phyloP scores from a whole-genome alignment of 1,140 invertebrate species.

The Calliopsis andreniformis region DNA sequence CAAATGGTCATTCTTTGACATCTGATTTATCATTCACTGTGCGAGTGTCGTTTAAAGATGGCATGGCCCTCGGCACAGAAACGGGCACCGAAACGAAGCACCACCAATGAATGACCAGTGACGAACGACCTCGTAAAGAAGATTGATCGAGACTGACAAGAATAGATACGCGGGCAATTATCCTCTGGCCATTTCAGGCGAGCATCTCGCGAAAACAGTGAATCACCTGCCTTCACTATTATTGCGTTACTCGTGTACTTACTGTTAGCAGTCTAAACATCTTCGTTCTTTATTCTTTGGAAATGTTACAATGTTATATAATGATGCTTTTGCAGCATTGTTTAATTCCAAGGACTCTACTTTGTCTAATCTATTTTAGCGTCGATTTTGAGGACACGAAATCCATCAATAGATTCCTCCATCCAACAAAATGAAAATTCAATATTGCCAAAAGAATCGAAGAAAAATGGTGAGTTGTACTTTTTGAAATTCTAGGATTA shows the following conservation, averaged over 20 bases:
- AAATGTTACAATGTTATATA: no score
- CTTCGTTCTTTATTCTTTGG: not conserved
- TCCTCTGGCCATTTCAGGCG: conserved; percentile 40
- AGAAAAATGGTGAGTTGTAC: not conserved
- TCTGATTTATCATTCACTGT: conserved; percentile 10
- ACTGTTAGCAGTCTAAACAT: not conserved
- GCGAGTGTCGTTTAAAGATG: conserved; percentile 33
- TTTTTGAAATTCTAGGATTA: conserved; percentile 25
- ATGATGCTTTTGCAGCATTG: no score
- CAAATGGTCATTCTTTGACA: not conserved
- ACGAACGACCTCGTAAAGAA: conserved; percentile 59
- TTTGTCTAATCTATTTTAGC: no score
- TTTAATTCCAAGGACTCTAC: no score
- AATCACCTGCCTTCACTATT: conserved; percentile 31
- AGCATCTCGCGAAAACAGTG: conserved; percentile 50
- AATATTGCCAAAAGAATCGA: not conserved
- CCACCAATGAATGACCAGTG: conserved; percentile 55
- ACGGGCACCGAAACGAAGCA: conserved; percentile 23
- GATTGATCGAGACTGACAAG: conserved; percentile 49
- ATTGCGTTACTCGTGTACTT: conserved; percentile 30
- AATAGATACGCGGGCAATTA: conserved; percentile 58
- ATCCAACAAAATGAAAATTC: not conserved
- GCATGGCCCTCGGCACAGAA: not conserved
- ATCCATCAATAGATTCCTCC: no score
- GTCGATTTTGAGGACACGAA: no score